Percentiles rank a stretch among this genome's conserved stretches.
These are phyloP conservation scores for Odontocerum albicorne DNA, from an alignment of 2,888 invertebrate genomes.

Conservation along the genomic window DNA sequence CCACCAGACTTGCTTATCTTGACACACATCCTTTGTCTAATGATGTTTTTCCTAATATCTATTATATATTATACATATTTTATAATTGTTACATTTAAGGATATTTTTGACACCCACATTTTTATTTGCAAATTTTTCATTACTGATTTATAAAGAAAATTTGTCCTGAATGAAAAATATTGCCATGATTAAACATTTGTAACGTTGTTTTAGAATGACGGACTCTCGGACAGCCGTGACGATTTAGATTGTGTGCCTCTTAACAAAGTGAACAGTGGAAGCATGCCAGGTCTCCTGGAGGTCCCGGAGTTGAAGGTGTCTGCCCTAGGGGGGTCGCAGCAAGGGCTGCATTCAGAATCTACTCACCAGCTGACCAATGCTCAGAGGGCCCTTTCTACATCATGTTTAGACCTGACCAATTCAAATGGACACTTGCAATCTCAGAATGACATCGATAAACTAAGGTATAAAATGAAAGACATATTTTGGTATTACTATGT, in stretches of 20 bases:
- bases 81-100: too few relatives aligned
- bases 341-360: constrained; percentile 20
- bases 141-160: too few relatives aligned
- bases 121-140: too few relatives aligned
- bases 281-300: constrained; percentile 29
- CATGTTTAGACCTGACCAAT: constrained; percentile 62
- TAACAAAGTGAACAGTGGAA: constrained; percentile 46
- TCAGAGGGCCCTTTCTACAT: constrained; percentile 65
- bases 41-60: too few relatives aligned
- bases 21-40: too few relatives aligned
- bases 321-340: constrained; percentile 31
- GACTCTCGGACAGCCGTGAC: constrained; percentile 41
- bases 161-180: too few relatives aligned
- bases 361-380: constrained; percentile 47
- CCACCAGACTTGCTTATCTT: too few relatives aligned
- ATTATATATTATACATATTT: too few relatives aligned
- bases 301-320: constrained; percentile 20
- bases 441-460: constrained; percentile 41
- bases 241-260: constrained; percentile 40
- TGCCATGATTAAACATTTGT: too few relatives aligned
- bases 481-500: not conserved
- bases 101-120: too few relatives aligned
- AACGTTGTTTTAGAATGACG: constrained; percentile 37
- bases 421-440: constrained; percentile 40
- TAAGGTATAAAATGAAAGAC: constrained; percentile 37